These are phyloP conservation scores for Manis pentadactyla DNA, from an alignment of 2,797 vertebrate species.

Conservation along the genomic window DNA sequence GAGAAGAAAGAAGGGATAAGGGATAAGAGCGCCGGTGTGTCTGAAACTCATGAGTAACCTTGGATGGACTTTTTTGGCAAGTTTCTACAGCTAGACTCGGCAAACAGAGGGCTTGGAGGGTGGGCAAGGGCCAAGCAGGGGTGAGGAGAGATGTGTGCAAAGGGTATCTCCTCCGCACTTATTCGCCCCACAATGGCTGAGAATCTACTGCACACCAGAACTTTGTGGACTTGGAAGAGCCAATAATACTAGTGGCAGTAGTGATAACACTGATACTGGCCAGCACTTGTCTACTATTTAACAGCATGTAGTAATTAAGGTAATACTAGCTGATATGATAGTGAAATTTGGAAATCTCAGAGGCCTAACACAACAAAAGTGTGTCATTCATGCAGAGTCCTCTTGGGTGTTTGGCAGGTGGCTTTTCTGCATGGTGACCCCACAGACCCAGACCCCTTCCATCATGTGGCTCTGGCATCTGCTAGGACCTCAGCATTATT, in stretches of 20 bases:
- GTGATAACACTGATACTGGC: fast-evolving
- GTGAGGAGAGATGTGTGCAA: neutral
- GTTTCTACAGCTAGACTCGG: neutral
- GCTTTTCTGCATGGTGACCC: neutral
- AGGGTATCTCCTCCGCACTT: neutral
- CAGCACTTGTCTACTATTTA: fast-evolving
- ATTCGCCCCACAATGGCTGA: neutral
- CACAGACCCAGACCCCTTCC: neutral
- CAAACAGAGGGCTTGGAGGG: neutral
- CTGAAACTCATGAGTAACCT: neutral
- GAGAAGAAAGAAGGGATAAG: neutral
- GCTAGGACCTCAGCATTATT: neutral
- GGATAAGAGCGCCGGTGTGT: neutral
- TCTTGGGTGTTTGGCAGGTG: neutral
- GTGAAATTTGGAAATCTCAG: neutral
- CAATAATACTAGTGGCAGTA: neutral
- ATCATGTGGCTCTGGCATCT: neutral
- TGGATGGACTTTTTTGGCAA: neutral
- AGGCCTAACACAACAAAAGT: neutral
- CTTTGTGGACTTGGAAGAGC: neutral
- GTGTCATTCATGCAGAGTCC: neutral
- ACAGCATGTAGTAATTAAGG: neutral
- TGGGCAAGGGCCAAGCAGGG: no score
- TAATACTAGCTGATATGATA: neutral
- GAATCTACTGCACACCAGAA: neutral